These are phyloP conservation scores for Scaptomyza montana DNA, from an alignment of 1,140 invertebrate genomes.

Conservation along the genomic window DNA sequence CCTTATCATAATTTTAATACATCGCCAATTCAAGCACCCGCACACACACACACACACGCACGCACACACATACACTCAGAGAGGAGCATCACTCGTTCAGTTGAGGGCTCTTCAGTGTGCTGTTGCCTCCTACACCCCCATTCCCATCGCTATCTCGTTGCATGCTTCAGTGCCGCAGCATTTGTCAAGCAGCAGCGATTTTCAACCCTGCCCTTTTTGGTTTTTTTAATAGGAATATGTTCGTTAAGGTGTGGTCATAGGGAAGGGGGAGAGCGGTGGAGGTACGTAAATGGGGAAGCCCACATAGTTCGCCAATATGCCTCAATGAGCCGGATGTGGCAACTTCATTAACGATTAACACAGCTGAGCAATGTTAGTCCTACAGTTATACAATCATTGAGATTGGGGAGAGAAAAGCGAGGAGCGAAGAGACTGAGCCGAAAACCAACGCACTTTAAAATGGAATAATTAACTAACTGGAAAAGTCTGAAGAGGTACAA, in stretches of 20 bases:
- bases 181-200: conserved; percentile 47
- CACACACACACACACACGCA: conserved; percentile 9
- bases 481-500: background rate
- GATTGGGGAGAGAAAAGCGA: background rate
- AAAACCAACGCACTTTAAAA: background rate
- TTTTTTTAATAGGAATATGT: background rate
- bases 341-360: conserved; percentile 48
- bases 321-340: conserved; percentile 54
- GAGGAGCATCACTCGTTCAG: conserved; percentile 13
- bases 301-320: conserved; percentile 27
- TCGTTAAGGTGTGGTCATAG: background rate
- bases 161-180: conserved; percentile 61
- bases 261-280: background rate
- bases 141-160: background rate
- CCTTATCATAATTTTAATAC: conserved; percentile 77
- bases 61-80: background rate
- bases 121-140: background rate
- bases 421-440: background rate
- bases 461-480: background rate
- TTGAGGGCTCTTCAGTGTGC: conserved; percentile 44
- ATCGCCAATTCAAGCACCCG: conserved; percentile 34
- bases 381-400: conserved; percentile 30
- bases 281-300: background rate
- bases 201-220: background rate
- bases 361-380: conserved; percentile 1